Conservation (phyloP, 2,113 vertebrate species). For the Epinephelus moara region DNA sequence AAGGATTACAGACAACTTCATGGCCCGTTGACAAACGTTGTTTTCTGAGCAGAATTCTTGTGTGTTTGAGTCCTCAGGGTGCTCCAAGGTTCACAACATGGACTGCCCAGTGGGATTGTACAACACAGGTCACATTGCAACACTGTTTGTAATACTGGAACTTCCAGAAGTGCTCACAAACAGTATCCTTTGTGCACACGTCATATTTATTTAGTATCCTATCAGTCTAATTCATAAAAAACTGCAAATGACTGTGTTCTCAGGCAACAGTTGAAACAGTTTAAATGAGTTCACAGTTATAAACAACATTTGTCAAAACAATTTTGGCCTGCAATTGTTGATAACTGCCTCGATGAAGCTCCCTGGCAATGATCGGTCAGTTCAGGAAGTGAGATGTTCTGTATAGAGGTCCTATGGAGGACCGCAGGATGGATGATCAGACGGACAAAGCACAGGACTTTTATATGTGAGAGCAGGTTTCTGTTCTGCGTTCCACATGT, state of each 20-base stretch:
- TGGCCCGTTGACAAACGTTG: neutral
- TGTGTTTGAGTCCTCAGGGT: neutral
- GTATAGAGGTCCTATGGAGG: too few relatives aligned
- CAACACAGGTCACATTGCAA: neutral
- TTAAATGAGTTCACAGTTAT: neutral
- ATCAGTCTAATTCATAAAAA: too few relatives aligned
- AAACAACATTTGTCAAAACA: too few relatives aligned
- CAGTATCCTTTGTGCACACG: too few relatives aligned
- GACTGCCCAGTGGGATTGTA: neutral
- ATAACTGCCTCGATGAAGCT: neutral
- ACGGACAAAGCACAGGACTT: neutral
- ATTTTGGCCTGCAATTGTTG: neutral
- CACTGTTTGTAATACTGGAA: neutral
- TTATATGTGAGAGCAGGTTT: neutral
- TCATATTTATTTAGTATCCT: neutral
- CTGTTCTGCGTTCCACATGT: neutral
- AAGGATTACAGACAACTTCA: neutral
- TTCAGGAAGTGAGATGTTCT: neutral
- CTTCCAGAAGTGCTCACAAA: neutral
- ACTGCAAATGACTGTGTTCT: too few relatives aligned
- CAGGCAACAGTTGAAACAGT: neutral
- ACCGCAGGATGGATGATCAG: too few relatives aligned
- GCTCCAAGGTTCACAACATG: neutral
- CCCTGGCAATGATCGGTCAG: neutral
- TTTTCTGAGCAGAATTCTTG: neutral